These are phyloP conservation scores for Psilanteris sp. DNA, from an alignment of 1,140 invertebrate genomes.

Conservation along the genomic window DNA sequence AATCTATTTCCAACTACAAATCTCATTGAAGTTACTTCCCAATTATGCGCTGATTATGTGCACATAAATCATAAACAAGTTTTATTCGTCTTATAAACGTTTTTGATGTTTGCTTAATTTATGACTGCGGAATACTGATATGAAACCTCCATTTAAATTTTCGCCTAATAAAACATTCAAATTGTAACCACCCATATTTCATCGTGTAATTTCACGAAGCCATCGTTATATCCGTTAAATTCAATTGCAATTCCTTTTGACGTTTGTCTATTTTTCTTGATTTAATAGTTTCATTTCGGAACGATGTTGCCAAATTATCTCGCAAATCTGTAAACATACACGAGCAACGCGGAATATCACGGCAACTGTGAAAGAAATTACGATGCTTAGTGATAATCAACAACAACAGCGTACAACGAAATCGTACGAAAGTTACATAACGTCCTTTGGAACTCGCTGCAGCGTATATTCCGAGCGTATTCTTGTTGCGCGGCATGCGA, in stretches of 20 bases:
- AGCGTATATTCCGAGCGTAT: conserved; percentile 39
- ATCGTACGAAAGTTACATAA: conserved; percentile 64
- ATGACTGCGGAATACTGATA: too few relatives aligned
- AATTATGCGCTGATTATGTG: too few relatives aligned
- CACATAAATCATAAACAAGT: too few relatives aligned
- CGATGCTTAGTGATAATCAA: conserved; percentile 47
- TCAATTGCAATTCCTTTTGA: conserved; percentile 13
- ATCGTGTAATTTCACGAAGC: not conserved
- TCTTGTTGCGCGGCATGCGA: conserved; percentile 48
- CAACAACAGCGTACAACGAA: conserved; percentile 55
- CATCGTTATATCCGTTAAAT: conserved; percentile 23
- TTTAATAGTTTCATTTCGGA: conserved; percentile 23
- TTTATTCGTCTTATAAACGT: too few relatives aligned
- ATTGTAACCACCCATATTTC: not conserved
- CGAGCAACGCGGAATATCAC: not conserved
- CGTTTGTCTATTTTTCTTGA: conserved; percentile 20
- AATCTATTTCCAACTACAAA: too few relatives aligned
- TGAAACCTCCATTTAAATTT: too few relatives aligned
- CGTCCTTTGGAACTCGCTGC: conserved; percentile 47
- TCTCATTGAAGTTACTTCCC: too few relatives aligned
- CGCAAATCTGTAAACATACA: conserved; percentile 6
- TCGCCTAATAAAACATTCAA: not conserved
- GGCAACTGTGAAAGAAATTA: conserved; percentile 46
- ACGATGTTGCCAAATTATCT: too few relatives aligned
- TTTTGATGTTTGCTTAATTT: too few relatives aligned